Base-by-base conservation (phyloP, 37 sponge, comb jelly and placozoan genomes). In the Spongilla lacustris region DNA sequence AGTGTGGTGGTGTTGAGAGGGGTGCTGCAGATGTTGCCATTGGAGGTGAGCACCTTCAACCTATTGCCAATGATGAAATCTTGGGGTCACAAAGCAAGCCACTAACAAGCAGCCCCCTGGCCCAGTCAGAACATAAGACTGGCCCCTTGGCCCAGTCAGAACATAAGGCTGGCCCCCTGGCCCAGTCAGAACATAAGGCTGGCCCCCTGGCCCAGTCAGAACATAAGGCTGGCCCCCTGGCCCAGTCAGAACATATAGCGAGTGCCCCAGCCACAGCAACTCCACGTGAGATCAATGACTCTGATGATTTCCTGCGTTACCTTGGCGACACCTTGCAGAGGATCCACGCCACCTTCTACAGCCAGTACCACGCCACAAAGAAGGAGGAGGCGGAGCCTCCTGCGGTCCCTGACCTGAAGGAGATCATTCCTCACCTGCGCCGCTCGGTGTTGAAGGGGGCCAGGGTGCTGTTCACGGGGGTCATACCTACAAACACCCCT, bases 391-490 rank as follows among this genome's bases (percentile, higher is more conserved):
- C 48, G n/a, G 84, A 90, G 29, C 75, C 87, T 8, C 49, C 77
- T 2, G 89, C 90, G n/a, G 21, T 58, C 58, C 99, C 99, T 3
- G 98, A 99, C 50, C 82, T 97, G 73, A 90, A 94, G 84, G 76
- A 84, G 24, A 95, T 99, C 50, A 95, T 99, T 26, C 94, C 98
- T 0, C 58, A 71, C 8, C 30, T 99, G 36, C 88, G 98, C 22
- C 82, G 80, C 38, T 92, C 93, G 0, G 91, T 97, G 14, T 85
- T 97, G 22, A 38, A 71, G 31, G 95, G 88, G 2, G 80, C 82
- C 48, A 41, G 73, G 33, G 76, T 99, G 36, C 87, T 99, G 26
- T 99, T 99, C 90, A 97, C 96, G 13, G 98, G 98, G 31, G 94
- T 99, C 29, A 95, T 99, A 28, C 99, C 99, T 50, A 99, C 89